Conservation (phyloP, 2,113 vertebrate genomes). For the Orientallactaga bullata region DNA sequence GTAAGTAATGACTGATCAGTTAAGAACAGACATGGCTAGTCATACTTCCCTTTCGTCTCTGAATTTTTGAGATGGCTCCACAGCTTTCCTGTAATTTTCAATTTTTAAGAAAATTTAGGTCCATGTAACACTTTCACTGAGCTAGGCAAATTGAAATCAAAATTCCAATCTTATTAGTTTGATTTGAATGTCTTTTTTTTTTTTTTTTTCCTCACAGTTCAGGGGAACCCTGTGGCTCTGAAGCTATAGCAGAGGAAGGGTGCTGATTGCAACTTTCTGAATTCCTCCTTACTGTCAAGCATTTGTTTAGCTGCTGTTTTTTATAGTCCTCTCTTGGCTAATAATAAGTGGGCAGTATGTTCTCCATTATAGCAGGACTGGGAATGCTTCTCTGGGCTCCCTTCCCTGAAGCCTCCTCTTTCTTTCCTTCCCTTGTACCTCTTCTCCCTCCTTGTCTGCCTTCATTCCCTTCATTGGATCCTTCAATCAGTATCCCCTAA, state of each 20-base stretch:
- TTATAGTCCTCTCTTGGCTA: not conserved
- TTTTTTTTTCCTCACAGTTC: not conserved
- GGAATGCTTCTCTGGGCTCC: not conserved
- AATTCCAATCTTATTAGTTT: not conserved
- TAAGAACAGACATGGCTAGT: not conserved
- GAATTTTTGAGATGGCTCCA: not conserved
- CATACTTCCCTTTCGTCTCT: not conserved
- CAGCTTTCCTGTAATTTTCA: not conserved
- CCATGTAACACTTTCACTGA: not conserved
- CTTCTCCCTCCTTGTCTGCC: rapidly evolving
- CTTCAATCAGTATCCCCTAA: not conserved
- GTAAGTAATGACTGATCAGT: not conserved
- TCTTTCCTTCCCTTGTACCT: rapidly evolving
- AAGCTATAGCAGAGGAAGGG: not conserved
- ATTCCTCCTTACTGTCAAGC: not conserved
- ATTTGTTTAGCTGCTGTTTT: not conserved
- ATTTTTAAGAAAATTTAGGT: not conserved
- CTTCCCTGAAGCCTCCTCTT: too few relatives aligned
- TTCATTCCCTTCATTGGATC: not conserved
- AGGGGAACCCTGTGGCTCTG: not conserved
- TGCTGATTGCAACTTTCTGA: not conserved
- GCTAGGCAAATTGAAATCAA: not conserved
- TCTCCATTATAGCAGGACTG: not conserved
- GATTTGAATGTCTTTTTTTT: not conserved
- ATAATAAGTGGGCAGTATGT: not conserved